Percentiles rank a stretch among this genome's conserved stretches.
These are phyloP conservation scores for Tetragonisca angustula DNA, from an alignment of 2,888 invertebrate genomes.

Conservation along the genomic window DNA sequence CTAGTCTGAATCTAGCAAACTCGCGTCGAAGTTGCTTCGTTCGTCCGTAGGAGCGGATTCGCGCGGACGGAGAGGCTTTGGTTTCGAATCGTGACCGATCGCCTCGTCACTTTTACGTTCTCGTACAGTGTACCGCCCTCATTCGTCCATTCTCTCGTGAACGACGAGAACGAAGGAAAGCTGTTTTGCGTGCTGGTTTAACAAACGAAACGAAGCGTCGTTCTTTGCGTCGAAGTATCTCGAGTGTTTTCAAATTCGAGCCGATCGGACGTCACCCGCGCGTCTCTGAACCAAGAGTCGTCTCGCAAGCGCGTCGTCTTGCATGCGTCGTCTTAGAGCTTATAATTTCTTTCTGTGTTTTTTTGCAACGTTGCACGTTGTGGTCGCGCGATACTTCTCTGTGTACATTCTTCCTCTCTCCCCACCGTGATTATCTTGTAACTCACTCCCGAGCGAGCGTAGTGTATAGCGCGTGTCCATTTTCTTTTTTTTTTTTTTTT, in stretches of 20 bases:
- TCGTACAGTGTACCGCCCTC: background rate
- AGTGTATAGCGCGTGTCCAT: slow-evolving; percentile 61
- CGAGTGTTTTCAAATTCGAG: background rate
- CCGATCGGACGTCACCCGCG: background rate
- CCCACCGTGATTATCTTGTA: slow-evolving; percentile 28
- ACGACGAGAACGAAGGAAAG: background rate
- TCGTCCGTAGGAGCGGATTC: background rate
- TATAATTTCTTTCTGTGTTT: slow-evolving; percentile 67
- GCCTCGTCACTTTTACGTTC: slow-evolving; percentile 2
- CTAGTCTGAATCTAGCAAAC: slow-evolving; percentile 88
- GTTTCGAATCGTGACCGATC: slow-evolving; percentile 2
- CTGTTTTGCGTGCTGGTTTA: background rate
- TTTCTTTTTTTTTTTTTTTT: slow-evolving; percentile 8
- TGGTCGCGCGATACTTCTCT: slow-evolving; percentile 41
- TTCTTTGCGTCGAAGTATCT: background rate
- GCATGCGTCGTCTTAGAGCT: slow-evolving; percentile 57
- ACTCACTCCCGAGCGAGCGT: slow-evolving; percentile 26
- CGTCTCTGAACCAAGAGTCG: background rate
- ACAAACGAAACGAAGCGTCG: background rate
- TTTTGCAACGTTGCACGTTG: slow-evolving; percentile 58
- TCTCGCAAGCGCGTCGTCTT: background rate
- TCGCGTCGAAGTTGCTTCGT: background rate
- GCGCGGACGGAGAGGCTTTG: background rate
- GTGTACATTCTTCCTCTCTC: slow-evolving; percentile 47
- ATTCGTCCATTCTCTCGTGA: background rate